A percentile compares a stretch with the other conserved stretches of the same genome.
Evolutionary conservation across 2,888 invertebrate species (phyloP).

Genomic region (Pyrrhia umbra): DNA sequence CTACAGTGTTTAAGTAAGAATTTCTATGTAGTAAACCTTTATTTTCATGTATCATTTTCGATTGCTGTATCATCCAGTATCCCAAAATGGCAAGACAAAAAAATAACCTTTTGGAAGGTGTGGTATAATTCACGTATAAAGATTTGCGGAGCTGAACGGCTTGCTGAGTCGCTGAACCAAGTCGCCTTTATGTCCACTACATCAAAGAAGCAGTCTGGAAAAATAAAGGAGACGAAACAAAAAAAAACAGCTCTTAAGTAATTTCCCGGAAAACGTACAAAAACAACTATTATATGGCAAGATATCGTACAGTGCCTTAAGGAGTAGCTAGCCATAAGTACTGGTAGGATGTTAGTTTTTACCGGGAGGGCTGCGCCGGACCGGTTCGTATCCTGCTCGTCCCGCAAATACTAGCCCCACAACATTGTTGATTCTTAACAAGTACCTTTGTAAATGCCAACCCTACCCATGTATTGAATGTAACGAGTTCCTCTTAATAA

Average conservation of each 20-base stretch:
- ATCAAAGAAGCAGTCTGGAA: neutral
- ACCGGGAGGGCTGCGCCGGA: conserved; percentile 70
- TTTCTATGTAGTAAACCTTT: neutral
- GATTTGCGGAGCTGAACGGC: too few species aligned
- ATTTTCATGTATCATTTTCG: too few species aligned
- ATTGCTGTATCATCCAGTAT: too few species aligned
- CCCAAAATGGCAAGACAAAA: too few species aligned
- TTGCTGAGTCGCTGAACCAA: too few species aligned
- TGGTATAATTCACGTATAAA: too few species aligned
- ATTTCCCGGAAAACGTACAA: conserved; percentile 25
- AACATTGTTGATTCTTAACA: conserved; percentile 72
- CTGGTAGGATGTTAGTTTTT: conserved; percentile 76
- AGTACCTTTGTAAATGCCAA: conserved; percentile 70
- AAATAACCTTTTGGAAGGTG: too few species aligned
- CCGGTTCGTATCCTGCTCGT: conserved; percentile 83
- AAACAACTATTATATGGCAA: conserved; percentile 40
- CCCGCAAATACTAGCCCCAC: conserved; percentile 75
- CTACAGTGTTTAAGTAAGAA: too few species aligned
- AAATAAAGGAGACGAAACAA: neutral
- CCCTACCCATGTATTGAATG: conserved; percentile 45
- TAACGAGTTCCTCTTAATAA: conserved; percentile 57
- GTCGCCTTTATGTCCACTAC: neutral
- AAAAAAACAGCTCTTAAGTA: conserved; percentile 9
- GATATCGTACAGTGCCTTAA: conserved; percentile 49
- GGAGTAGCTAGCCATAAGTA: conserved; percentile 58